Base-by-base conservation (phyloP, 2,888 invertebrate species). In the Oithona nana region DNA sequence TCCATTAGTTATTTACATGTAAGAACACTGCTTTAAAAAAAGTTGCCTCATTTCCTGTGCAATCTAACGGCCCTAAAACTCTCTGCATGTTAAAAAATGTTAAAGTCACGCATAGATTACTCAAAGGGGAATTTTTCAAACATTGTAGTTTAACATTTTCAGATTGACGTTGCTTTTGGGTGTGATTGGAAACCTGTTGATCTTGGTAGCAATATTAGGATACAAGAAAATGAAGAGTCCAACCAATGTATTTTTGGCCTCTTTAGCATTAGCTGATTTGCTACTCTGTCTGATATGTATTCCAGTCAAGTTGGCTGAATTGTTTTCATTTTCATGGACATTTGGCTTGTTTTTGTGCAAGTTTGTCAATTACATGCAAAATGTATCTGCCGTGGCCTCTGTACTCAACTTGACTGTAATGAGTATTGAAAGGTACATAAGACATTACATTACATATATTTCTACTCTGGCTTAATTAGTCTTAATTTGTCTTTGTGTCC, bases 391-490 rank as follows among this genome's bases (percentile, higher is more conserved):
- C 66, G 80, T 83, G 65, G 83, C 83, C 69, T 83, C 83, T 0
- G 82, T 83, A 29, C 75, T 83, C 66, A 84, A 83, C 0, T 75
- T 84, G 64, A 83, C 83, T 1, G 80, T 80, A 56, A 83, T 84
- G 77, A 83, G 82, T 68, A 76, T 83, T 59, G 83, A 83, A 73
- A 79, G 83, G 83, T 83, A 73, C 73, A n/a, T n/a, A n/a, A n/a
- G n/a, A n/a, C n/a, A n/a, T n/a, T n/a, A n/a, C n/a, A n/a, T n/a
- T n/a, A n/a, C n/a, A n/a, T n/a, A n/a, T n/a, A n/a, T n/a, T n/a
- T n/a, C n/a, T n/a, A n/a, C n/a, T n/a, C n/a, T n/a, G n/a, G n/a
- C n/a, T n/a, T n/a, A n/a, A n/a, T n/a, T n/a, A n/a, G n/a, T n/a
- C n/a, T n/a, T n/a, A n/a, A n/a, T n/a, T n/a, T n/a, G n/a, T n/a